Evolutionary conservation across 2,888 invertebrate species (phyloP).

Genomic region (Diarsia mendica): DNA sequence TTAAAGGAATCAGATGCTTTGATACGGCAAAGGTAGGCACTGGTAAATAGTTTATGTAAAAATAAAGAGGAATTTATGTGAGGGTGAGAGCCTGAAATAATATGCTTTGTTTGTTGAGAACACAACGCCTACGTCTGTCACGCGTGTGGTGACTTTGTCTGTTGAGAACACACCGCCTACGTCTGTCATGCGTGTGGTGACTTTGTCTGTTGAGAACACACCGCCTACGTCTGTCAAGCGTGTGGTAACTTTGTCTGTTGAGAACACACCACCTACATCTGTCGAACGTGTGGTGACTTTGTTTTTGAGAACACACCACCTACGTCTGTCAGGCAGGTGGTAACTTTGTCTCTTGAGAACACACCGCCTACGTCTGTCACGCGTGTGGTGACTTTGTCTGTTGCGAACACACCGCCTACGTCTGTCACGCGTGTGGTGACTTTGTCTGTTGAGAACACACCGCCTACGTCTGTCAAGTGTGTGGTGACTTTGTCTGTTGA

Average conservation of each 20-base stretch:
- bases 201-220: constrained; percentile 48
- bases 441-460: constrained; percentile 46
- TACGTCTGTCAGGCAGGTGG: no score
- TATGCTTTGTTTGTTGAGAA: constrained; percentile 53
- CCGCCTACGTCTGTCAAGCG: constrained; percentile 20
- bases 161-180: constrained; percentile 21
- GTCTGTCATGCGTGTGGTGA: constrained; percentile 11
- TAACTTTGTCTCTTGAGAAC: not conserved
- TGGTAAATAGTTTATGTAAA: constrained; percentile 65
- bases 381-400: constrained; percentile 7
- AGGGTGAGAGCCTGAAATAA: constrained; percentile 51
- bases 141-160: constrained; percentile 11
- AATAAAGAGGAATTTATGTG: constrained; percentile 61
- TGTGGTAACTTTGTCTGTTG: constrained; percentile 48
- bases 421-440: constrained; percentile 20
- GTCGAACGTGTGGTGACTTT: constrained; percentile 14
- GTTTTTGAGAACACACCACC: no score
- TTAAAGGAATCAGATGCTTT: constrained; percentile 84
- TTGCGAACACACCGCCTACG: constrained; percentile 22
- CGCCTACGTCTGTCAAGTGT: constrained; percentile 21
- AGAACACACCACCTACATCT: constrained; percentile 21
- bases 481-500: constrained; percentile 48
- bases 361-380: constrained; percentile 12
- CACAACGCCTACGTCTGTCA: constrained; percentile 21
- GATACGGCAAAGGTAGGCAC: constrained; percentile 73